Evolutionary conservation across 2,888 invertebrate species (phyloP).

Genomic region (Heterodera filipjevi): DNA sequence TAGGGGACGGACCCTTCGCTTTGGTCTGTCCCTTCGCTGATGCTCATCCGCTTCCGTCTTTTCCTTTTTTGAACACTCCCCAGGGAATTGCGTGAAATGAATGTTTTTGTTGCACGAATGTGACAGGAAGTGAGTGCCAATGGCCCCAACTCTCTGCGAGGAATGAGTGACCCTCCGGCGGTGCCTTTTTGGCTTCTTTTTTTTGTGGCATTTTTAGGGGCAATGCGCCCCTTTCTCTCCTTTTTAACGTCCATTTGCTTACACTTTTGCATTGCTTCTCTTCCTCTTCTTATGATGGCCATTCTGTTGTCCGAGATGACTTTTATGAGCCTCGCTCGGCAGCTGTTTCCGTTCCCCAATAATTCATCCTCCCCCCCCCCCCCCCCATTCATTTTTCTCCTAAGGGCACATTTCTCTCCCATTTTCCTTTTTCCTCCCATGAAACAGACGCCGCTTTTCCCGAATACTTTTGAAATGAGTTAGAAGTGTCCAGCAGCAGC

Average conservation of each 20-base stretch:
- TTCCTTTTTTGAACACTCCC: not conserved
- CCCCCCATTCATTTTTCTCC: not conserved
- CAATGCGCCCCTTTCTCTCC: no score
- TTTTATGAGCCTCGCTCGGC: not conserved
- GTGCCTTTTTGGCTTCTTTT: no score
- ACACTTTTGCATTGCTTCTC: not conserved
- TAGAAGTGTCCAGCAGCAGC: no score
- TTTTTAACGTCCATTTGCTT: no score
- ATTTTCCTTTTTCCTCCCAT: not conserved
- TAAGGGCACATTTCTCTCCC: not conserved
- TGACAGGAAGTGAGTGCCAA: not conserved
- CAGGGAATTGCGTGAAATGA: not conserved
- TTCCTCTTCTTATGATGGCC: not conserved
- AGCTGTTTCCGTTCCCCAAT: conserved; percentile 5
- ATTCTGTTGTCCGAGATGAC: not conserved
- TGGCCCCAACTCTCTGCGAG: not conserved
- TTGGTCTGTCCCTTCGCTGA: not conserved
- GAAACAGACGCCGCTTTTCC: not conserved
- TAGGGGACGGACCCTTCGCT: not conserved
- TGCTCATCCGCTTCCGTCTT: not conserved
- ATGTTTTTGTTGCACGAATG: conserved; percentile 2
- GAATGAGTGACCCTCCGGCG: not conserved
- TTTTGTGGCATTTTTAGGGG: no score
- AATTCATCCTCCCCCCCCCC: not conserved
- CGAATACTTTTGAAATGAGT: not conserved